Evolutionary conservation across 1,140 invertebrate genomes (phyloP).

Genomic region (Lysiphlebus fabarum): DNA sequence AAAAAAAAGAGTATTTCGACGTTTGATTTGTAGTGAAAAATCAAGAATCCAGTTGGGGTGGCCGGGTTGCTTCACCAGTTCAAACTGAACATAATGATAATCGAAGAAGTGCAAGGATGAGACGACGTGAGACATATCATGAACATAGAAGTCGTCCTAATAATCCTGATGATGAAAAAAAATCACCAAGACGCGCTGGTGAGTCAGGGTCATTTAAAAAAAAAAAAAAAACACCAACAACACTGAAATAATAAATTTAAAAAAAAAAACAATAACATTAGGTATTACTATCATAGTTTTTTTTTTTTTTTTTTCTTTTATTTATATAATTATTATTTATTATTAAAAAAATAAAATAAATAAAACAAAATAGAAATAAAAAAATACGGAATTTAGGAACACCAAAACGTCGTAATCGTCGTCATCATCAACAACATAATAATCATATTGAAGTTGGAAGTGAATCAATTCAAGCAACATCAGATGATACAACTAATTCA

Average conservation of each 20-base stretch:
- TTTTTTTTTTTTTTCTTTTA: too few species aligned
- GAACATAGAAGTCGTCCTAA: constrained; percentile 16
- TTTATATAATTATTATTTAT: too few species aligned
- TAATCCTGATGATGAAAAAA: constrained; percentile 18
- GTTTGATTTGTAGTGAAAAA: constrained; percentile 48
- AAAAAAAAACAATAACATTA: not conserved
- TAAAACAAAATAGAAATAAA: not conserved
- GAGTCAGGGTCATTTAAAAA: constrained; percentile 7
- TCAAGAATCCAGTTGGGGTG: constrained; percentile 51
- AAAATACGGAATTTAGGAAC: constrained; percentile 14
- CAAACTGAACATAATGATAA: constrained; percentile 29
- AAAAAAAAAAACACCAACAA: not conserved
- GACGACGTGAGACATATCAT: constrained; percentile 36
- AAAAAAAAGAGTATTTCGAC: constrained; percentile 29
- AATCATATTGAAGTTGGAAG: constrained; percentile 51
- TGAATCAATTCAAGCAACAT: constrained; percentile 42
- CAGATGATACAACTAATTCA: constrained; percentile 29
- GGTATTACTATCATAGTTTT: not conserved
- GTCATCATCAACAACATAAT: constrained; percentile 30
- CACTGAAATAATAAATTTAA: too few species aligned
- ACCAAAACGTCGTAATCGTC: constrained; percentile 21
- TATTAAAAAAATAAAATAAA: not conserved
- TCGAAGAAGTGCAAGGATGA: constrained; percentile 35
- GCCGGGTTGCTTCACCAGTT: constrained; percentile 43
- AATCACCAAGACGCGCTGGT: constrained; percentile 24